These are phyloP conservation scores for Falco cherrug DNA, from an alignment of 2,797 vertebrate species.

Conservation along the genomic window DNA sequence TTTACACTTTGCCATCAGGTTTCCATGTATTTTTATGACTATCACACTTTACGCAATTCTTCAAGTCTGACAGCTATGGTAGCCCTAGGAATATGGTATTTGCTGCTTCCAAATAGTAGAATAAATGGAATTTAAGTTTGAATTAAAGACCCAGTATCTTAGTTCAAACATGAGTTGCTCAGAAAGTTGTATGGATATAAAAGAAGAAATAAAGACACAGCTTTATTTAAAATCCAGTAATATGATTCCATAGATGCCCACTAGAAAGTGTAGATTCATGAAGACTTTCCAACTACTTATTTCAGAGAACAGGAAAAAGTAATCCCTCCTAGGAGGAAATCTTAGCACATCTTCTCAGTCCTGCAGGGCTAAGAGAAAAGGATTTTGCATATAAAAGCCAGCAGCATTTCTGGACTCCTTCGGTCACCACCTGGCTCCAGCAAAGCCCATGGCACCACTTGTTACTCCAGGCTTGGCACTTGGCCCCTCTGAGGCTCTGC, in stretches of 20 bases:
- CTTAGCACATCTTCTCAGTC: not conserved
- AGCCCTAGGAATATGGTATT: not conserved
- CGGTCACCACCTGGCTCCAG: accelerated
- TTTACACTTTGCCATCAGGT: not conserved
- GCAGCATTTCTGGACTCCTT: not conserved
- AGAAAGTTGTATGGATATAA: not conserved
- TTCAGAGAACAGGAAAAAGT: not conserved
- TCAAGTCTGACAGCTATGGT: not conserved
- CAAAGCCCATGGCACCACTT: accelerated
- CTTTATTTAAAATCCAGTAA: not conserved
- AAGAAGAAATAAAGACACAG: not conserved
- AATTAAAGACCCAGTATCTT: not conserved
- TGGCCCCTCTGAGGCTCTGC: accelerated
- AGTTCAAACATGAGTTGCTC: not conserved
- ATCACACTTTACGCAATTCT: not conserved
- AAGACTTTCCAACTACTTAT: not conserved
- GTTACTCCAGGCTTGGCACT: not conserved
- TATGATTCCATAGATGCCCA: not conserved
- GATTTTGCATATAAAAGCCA: not conserved
- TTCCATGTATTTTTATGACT: not conserved
- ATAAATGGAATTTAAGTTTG: not conserved
- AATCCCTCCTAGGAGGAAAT: not conserved
- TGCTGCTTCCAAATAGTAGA: not conserved
- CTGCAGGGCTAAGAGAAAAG: not conserved
- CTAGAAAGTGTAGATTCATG: not conserved